These are phyloP conservation scores for Xestia xanthographa DNA, from an alignment of 2,888 invertebrate species.

Conservation along the genomic window DNA sequence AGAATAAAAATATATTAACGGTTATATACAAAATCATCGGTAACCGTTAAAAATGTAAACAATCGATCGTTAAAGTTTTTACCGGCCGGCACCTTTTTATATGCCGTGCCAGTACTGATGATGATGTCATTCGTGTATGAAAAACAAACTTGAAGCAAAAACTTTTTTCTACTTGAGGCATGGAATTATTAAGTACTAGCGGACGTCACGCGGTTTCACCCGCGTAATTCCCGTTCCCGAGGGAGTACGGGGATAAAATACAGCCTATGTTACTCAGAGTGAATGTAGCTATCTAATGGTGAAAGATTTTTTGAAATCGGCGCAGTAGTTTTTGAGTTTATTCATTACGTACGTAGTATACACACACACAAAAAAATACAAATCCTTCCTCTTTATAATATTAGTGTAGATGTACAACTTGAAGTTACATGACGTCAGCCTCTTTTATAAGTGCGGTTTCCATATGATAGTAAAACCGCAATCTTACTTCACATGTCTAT, in stretches of 20 bases:
- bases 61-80: constrained; percentile 56
- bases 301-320: too few species aligned
- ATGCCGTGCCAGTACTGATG: constrained; percentile 24
- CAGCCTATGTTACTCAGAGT: too few species aligned
- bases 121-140: constrained; percentile 56
- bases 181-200: constrained; percentile 2
- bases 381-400: too few species aligned
- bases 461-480: constrained; percentile 55
- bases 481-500: constrained; percentile 58
- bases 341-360: too few species aligned
- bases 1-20: constrained; percentile 46
- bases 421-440: constrained; percentile 46
- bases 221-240: too few species aligned
- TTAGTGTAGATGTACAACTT: too few species aligned
- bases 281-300: too few species aligned
- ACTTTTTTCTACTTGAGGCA: constrained; percentile 14
- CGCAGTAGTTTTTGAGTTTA: too few species aligned
- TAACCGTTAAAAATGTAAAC: constrained; percentile 61
- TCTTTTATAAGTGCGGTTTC: constrained; percentile 39
- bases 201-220: too few species aligned
- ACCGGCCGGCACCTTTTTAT: constrained; percentile 48
- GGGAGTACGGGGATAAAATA: too few species aligned
- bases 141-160: constrained; percentile 48
- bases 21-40: constrained; percentile 42
- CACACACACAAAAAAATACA: too few species aligned